A percentile compares a stretch with the other conserved stretches of the same genome.
phyloP scores from a whole-genome alignment of 2,888 invertebrate species.

The Luffia ferchaultella region DNA sequence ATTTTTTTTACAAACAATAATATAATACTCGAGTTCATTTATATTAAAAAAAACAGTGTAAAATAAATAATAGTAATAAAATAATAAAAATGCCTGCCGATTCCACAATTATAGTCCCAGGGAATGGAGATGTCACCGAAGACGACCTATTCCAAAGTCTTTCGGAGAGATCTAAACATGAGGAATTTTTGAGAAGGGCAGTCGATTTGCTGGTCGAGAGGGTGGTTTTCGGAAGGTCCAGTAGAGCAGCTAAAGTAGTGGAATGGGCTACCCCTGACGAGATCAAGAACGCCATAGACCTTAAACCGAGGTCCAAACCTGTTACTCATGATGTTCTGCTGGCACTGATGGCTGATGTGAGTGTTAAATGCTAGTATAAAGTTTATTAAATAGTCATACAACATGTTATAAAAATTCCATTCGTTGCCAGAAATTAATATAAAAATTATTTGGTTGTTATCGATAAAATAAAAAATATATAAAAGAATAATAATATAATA shows the following conservation, averaged over 20 bases:
- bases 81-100: constrained; percentile 59
- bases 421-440: too few species aligned
- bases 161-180: constrained; percentile 71
- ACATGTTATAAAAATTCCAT: too few species aligned
- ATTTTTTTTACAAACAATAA: too few species aligned
- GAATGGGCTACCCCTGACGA: constrained; percentile 83
- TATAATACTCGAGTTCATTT: too few species aligned
- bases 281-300: constrained; percentile 71
- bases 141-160: constrained; percentile 64
- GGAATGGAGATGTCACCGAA: constrained; percentile 29
- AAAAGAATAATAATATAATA: constrained; percentile 1
- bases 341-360: constrained; percentile 72
- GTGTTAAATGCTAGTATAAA: constrained; percentile 30
- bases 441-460: too few species aligned
- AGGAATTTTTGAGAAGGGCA: constrained; percentile 75
- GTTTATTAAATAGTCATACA: too few species aligned
- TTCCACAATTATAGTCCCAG: constrained; percentile 45
- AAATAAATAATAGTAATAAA: too few species aligned
- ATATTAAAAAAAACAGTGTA: background rate
- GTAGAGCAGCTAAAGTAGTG: constrained; percentile 76
- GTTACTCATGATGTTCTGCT: constrained; percentile 74
- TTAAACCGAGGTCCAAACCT: constrained; percentile 66
- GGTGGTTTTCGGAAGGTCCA: constrained; percentile 79
- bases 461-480: too few species aligned
- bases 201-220: constrained; percentile 76